phyloP scores from a whole-genome alignment of 2,113 vertebrate genomes.

The Polypterus senegalus region DNA sequence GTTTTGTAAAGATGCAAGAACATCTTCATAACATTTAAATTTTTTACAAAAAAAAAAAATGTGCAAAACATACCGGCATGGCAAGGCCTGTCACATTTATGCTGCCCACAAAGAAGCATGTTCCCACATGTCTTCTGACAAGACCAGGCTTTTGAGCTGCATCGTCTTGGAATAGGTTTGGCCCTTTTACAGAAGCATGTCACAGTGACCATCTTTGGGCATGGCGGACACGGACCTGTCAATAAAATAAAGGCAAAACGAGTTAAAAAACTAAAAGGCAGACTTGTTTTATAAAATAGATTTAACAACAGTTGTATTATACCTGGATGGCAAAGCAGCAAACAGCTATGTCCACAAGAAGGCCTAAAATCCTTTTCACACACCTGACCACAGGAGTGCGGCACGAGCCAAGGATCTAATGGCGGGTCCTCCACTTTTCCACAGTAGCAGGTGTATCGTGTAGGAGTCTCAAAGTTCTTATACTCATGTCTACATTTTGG shows the following conservation, averaged over 20 bases:
- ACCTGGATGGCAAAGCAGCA: conserved; percentile 96
- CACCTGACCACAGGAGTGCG: conserved; percentile 90
- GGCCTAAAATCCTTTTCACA: conserved; percentile 79
- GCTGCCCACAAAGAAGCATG: conserved; percentile 67
- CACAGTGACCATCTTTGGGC: conserved; percentile 83
- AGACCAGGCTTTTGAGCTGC: conserved; percentile 83
- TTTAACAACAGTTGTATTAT: conserved; percentile 20
- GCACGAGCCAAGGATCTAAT: conserved; percentile 83
- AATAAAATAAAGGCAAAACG: conserved; percentile 11
- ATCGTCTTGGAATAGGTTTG: conserved; percentile 72
- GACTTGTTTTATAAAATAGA: conserved; percentile 11
- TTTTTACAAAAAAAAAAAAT: background rate
- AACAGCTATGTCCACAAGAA: conserved; percentile 81
- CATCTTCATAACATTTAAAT: background rate
- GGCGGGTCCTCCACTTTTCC: conserved; percentile 82
- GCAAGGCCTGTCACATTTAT: conserved; percentile 61
- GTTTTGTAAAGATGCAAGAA: background rate
- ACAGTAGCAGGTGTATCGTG: conserved; percentile 82
- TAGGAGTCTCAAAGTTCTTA: conserved; percentile 68
- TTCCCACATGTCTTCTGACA: conserved; percentile 61
- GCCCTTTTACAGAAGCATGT: conserved; percentile 79
- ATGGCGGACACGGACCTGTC: conserved; percentile 85
- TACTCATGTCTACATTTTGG: conserved; percentile 93
- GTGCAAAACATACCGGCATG: conserved; percentile 52
- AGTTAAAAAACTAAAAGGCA: conserved; percentile 1